Base-by-base conservation (phyloP, 2,113 vertebrate genomes). In the Globicephala melas region DNA sequence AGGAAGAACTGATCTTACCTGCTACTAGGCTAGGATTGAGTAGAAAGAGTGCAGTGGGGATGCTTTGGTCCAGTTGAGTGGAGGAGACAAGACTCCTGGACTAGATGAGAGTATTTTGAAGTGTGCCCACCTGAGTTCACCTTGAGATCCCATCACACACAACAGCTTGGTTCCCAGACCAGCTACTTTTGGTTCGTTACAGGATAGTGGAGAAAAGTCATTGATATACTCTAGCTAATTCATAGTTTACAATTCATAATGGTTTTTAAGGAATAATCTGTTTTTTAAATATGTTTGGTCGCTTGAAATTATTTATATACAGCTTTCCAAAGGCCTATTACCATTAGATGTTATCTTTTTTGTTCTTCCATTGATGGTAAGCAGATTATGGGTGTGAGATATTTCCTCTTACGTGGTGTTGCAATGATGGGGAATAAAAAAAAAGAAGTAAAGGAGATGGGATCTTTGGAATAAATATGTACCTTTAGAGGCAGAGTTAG, bases 41-140 rank as follows among this genome's bases (percentile, higher is more conserved):
- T 6, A 0, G 1, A 6, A 28, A 11, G 5, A 31, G 15, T 23
- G 33, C 0, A 3, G 68, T 5, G 2, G 26, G 58, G 28, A 18
- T 36, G 20, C 18, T 50, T 53, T 44, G 36, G 21, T 26, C 8
- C 3, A 18, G 50, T 1, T 1, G 17, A 31, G 55, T 81, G 20
- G 15, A 55, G 50, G 41, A 63, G 13, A 6, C 60, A 81, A 55
- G 36, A 31, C n/a, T 67, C 5, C 0, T 2, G 10, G 23, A 3
- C 2, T 1, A 18, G 44, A 5, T 5, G 10, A 62, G 60, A n/a
- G 20, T 12, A 0, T 28, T 58, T 17, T n/a, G 41, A 55, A 63
- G 14, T 21, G 21, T 18, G 21, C 25, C 14, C 2, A 11, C 38
- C 9, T 58, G 77, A 18, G 41, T 62, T 36, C 47, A 21, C 31